These are phyloP conservation scores for Caenorhabditis sp. DNA, from an alignment of 2,888 invertebrate genomes.

Conservation along the genomic window DNA sequence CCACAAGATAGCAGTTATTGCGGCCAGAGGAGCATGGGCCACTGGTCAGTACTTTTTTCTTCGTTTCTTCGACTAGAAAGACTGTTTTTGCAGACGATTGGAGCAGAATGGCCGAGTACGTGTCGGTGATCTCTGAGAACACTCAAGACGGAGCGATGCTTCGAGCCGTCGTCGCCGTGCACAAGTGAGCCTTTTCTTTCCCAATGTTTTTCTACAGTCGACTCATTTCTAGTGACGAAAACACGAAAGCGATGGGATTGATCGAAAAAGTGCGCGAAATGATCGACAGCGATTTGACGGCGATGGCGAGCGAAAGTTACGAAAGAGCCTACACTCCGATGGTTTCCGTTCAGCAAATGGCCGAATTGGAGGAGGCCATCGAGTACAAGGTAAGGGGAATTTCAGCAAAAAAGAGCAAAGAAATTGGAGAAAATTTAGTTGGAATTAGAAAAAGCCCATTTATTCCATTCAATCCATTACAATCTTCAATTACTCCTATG, in stretches of 20 bases:
- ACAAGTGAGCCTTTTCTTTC: too few relatives aligned
- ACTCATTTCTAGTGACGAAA: conserved; percentile 60
- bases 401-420: too few relatives aligned
- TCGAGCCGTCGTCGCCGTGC: conserved; percentile 91
- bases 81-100: conserved; percentile 85
- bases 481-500: too few relatives aligned
- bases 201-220: too few relatives aligned
- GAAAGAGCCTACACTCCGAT: conserved; percentile 87
- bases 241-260: conserved; percentile 82
- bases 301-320: conserved; percentile 95
- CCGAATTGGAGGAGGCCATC: conserved; percentile 97
- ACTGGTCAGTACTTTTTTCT: conserved; percentile 81
- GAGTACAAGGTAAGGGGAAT: conserved; percentile 84
- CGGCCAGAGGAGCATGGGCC: conserved; percentile 94
- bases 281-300: conserved; percentile 94
- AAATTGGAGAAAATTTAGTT: too few relatives aligned
- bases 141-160: conserved; percentile 96
- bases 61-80: neutral
- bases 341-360: conserved; percentile 96
- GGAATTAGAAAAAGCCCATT: too few relatives aligned
- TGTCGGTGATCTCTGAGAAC: conserved; percentile 86
- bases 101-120: conserved; percentile 93
- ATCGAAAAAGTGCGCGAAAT: conserved; percentile 93
- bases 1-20: conserved; percentile 88
- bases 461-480: neutral